Evolutionary conservation across 2,113 vertebrate genomes (phyloP).

Genomic region (Takifugu bimaculatus): DNA sequence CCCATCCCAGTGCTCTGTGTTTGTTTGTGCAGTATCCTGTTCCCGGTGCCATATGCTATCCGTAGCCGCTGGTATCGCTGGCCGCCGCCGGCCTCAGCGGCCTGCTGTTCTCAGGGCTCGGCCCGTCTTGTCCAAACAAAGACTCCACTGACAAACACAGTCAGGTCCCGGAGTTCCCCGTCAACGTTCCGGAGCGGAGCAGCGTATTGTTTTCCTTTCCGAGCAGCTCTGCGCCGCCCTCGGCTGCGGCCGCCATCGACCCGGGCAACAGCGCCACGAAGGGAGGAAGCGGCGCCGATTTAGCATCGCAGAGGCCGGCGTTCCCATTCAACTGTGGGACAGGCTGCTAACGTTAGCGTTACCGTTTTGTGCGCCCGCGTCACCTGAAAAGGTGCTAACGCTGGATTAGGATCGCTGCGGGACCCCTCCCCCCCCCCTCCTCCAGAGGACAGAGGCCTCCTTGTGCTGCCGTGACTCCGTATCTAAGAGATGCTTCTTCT

Average conservation of each 20-base stretch:
- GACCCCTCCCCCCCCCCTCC: too few species aligned
- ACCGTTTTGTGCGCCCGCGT: too few species aligned
- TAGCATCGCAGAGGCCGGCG: too few species aligned
- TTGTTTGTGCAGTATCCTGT: conserved; percentile 65
- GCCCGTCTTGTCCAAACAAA: conserved; percentile 55
- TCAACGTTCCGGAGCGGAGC: conserved; percentile 42
- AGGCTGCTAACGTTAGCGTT: too few species aligned
- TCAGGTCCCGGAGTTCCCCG: conserved; percentile 28
- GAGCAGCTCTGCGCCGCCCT: conserved; percentile 7
- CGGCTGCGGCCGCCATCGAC: background rate
- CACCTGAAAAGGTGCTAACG: too few species aligned
- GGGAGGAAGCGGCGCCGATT: background rate
- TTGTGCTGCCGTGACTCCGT: background rate
- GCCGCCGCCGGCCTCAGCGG: conserved; percentile 48
- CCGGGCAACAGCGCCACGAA: too few species aligned
- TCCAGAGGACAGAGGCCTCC: background rate
- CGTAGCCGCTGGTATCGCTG: conserved; percentile 39
- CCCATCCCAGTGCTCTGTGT: conserved; percentile 44
- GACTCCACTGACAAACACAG: conserved; percentile 47
- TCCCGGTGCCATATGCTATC: conserved; percentile 59
- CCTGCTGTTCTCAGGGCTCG: conserved; percentile 62
- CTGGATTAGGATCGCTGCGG: too few species aligned
- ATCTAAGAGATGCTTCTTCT: background rate
- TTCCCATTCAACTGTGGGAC: too few species aligned
- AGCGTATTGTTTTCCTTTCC: conserved; percentile 40